Conservation (phyloP, 2,797 vertebrate genomes). For the Arremon aurantiirostris region DNA sequence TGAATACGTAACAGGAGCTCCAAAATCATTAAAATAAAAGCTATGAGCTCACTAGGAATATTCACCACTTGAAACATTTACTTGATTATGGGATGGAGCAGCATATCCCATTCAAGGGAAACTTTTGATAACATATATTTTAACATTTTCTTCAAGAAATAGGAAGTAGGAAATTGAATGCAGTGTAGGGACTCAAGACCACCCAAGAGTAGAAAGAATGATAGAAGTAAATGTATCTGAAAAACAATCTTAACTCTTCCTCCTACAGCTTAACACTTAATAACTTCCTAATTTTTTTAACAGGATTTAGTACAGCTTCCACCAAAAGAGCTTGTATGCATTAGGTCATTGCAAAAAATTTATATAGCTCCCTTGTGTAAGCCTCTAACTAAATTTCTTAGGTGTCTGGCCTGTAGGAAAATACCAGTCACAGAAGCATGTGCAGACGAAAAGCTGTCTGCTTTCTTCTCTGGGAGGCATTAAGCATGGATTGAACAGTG, state of each 20-base stretch:
- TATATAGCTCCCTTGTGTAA: not conserved
- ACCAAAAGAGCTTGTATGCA: not conserved
- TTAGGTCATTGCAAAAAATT: not conserved
- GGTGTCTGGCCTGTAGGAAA: not conserved
- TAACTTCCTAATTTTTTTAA: conserved; percentile 11
- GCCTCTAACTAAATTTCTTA: conserved; percentile 1
- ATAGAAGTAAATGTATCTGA: not conserved
- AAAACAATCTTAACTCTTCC: not conserved
- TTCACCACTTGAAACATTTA: not conserved
- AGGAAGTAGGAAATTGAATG: not conserved
- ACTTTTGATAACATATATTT: not conserved
- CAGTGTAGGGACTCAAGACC: fast-evolving
- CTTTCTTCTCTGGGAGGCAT: not conserved
- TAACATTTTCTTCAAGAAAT: not conserved
- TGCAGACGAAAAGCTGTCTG: not conserved
- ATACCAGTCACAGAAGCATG: not conserved
- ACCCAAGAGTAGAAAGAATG: not conserved
- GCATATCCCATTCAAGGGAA: not conserved
- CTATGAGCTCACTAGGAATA: not conserved
- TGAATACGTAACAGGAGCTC: not conserved
- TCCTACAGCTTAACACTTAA: not conserved
- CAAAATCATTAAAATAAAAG: not conserved
- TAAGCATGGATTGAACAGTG: not conserved
- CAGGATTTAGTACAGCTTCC: not conserved
- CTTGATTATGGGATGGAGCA: not conserved